Evolutionary conservation across 2,888 invertebrate species (phyloP).

Genomic region (Argyresthia albistria): DNA sequence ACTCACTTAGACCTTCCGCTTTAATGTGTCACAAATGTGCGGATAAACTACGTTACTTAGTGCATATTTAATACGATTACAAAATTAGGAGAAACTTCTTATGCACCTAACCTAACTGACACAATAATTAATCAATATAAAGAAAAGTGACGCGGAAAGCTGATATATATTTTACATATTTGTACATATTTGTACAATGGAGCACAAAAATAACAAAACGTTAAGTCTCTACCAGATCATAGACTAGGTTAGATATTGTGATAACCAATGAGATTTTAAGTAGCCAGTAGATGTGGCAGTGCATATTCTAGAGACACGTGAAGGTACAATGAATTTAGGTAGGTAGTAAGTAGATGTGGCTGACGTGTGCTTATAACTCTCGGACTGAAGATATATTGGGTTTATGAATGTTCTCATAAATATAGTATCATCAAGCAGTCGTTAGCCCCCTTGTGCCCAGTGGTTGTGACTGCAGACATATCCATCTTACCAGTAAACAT

Average conservation of each 20-base stretch:
- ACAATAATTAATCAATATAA: conserved; percentile 5
- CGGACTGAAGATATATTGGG: neutral
- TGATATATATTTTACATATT: conserved; percentile 3
- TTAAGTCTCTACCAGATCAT: conserved; percentile 60
- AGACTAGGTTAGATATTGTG: conserved; percentile 65
- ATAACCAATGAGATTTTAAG: conserved; percentile 67
- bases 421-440: conserved; percentile 27
- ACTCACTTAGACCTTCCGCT: too few relatives aligned
- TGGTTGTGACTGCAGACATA: conserved; percentile 70
- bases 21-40: conserved; percentile 39
- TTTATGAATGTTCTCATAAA: neutral
- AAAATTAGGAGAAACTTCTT: conserved; percentile 6
- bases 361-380: conserved; percentile 47
- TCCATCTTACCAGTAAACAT: conserved; percentile 24
- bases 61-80: conserved; percentile 8
- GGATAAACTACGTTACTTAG: conserved; percentile 8
- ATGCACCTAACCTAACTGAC: conserved; percentile 1
- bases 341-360: conserved; percentile 29
- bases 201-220: conserved; percentile 3
- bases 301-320: conserved; percentile 46
- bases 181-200: neutral
- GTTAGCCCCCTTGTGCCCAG: conserved; percentile 31
- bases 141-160: neutral
- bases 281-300: conserved; percentile 45
- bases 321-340: conserved; percentile 66